phyloP scores from a whole-genome alignment of 2,888 invertebrate species.

The Autographa gamma region DNA sequence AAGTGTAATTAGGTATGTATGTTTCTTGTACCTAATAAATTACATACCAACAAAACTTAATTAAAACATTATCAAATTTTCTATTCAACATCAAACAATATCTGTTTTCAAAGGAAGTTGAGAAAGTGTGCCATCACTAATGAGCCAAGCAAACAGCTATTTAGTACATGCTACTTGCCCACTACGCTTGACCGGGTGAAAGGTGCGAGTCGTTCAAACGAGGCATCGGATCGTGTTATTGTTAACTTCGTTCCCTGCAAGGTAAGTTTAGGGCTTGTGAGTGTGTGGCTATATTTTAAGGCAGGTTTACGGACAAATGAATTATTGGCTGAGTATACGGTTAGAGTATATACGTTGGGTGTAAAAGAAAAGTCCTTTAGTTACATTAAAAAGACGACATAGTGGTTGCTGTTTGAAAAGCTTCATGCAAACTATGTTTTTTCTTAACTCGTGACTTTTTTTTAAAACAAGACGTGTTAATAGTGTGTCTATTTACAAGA shows the following conservation, averaged over 20 bases:
- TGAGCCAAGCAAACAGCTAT: conserved; percentile 62
- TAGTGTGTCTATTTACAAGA: too few relatives aligned
- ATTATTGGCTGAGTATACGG: background rate
- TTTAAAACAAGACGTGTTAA: too few relatives aligned
- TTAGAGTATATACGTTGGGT: too few relatives aligned
- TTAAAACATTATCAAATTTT: background rate
- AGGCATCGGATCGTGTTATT: conserved; percentile 27
- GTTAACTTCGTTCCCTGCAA: conserved; percentile 19
- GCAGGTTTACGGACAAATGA: too few relatives aligned
- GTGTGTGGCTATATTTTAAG: background rate
- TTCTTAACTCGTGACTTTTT: too few relatives aligned
- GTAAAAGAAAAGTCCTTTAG: too few relatives aligned
- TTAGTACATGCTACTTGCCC: conserved; percentile 60
- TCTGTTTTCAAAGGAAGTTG: conserved; percentile 54
- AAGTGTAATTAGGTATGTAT: conserved; percentile 7
- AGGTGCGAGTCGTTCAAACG: conserved; percentile 59
- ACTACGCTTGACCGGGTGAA: conserved; percentile 69
- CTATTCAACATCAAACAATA: conserved; percentile 32
- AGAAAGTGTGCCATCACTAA: conserved; percentile 74
- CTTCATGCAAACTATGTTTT: too few relatives aligned
- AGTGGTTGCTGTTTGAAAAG: too few relatives aligned
- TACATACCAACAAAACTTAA: background rate
- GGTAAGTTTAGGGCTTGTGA: background rate
- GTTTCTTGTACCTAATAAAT: background rate
- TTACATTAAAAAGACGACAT: too few relatives aligned